phyloP scores from a whole-genome alignment of 2,113 vertebrate species.

The Perca flavescens region DNA sequence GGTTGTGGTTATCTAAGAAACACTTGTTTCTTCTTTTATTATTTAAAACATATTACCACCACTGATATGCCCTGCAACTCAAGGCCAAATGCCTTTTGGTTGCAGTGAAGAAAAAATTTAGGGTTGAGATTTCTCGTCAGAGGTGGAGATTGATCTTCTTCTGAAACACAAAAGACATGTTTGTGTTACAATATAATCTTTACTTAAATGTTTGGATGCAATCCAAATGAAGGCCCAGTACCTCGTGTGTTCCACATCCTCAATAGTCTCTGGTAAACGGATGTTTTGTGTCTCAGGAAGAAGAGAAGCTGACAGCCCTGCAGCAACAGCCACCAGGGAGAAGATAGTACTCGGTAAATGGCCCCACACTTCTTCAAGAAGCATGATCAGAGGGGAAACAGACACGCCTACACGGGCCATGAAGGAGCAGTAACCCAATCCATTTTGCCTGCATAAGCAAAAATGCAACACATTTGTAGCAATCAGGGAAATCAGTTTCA shows the following conservation, averaged over 20 bases:
- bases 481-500: not conserved
- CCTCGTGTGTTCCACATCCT: constrained; percentile 84
- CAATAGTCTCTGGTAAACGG: constrained; percentile 86
- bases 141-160: constrained; percentile 48
- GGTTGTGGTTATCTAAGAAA: not conserved
- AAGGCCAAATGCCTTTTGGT: not conserved
- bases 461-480: not conserved
- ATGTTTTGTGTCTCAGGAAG: constrained; percentile 73
- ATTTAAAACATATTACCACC: not conserved
- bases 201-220: not conserved
- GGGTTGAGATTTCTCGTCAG: constrained; percentile 26
- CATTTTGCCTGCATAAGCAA: constrained; percentile 61
- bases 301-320: constrained; percentile 26
- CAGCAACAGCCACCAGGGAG: constrained; percentile 31
- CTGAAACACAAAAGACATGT: constrained; percentile 48
- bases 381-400: constrained; percentile 50
- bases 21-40: not conserved
- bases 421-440: constrained; percentile 60
- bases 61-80: not conserved
- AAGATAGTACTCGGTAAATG: constrained; percentile 48
- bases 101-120: not conserved
- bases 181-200: not conserved
- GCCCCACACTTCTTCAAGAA: constrained; percentile 62
- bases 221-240: constrained; percentile 31
- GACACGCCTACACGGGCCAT: constrained; percentile 55